Base-by-base conservation (phyloP, 2,113 vertebrate genomes). In the Bostrychus sinensis region DNA sequence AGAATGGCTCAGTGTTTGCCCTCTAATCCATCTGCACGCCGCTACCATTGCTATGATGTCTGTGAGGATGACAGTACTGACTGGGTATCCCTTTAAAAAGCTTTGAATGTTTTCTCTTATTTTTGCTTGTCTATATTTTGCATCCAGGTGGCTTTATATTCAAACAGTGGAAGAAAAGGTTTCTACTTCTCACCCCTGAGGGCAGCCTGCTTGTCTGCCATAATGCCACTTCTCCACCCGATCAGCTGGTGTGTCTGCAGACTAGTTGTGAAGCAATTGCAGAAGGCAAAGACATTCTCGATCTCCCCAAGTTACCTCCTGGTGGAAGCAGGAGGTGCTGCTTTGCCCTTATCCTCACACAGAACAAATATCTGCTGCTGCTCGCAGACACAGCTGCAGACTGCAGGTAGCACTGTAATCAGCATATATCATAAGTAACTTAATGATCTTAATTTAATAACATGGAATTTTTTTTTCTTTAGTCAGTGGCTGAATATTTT, bases 161-260 rank as follows among this genome's bases (percentile, higher is more conserved):
- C 64, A 94, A 94, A 68, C 92, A 93, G 59, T 94, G 92, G 93
- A 94, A 94, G 80, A 92, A 92, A 78, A 86, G 90, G 55, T 94
- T 90, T 62, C 67, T 93, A 30, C 81, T 89, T 3, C 71, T 94
- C 6, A 91, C 89, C 1, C 59, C 85, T 20, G 91, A 93, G 17
- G 93, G 93, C 13, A 86, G 78, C 38, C 86, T 94, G 22, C 64
- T 91, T 1, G 80, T 94, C 58, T 91, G 82, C 54, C 91, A 85
- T 1, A 90, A 93, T 56, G 86, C 81, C 0, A 82, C 86, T 1
- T 90, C 92, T 19, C 77, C 88, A 1, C 89, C 93, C 1, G 90
- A 92, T 45, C 88, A 92, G 77, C 77, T 88, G 71, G 84, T 94
- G 32, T 62, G 65, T 9, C 38, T 94, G 77, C 88, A 90, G 41